These are phyloP conservation scores for Macaca nemestrina DNA, from an alignment of 2,113 vertebrate species.

Conservation along the genomic window DNA sequence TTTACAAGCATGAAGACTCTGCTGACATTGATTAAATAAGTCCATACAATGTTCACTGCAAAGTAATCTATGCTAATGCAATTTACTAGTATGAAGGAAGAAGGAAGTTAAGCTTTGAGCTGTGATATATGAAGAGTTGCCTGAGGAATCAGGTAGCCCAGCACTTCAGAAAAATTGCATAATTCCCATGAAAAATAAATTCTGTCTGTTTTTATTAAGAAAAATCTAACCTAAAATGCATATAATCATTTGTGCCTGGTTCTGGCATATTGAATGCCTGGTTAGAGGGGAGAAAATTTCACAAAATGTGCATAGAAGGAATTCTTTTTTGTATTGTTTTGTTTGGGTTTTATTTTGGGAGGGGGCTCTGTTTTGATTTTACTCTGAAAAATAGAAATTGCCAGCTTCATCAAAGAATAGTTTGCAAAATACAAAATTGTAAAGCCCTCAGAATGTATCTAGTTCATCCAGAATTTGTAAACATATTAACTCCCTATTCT, in stretches of 20 bases:
- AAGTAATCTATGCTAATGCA: slow-evolving; percentile 75
- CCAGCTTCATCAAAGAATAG: slow-evolving; percentile 53
- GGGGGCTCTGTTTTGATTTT: slow-evolving; percentile 63
- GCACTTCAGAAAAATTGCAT: slow-evolving; percentile 66
- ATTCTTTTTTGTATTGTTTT: slow-evolving; percentile 42
- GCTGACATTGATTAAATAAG: slow-evolving; percentile 71
- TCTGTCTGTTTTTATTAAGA: slow-evolving; percentile 70
- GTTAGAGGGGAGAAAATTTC: not conserved
- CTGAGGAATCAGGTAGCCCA: slow-evolving; percentile 60
- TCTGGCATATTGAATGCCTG: not conserved
- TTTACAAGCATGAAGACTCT: slow-evolving; percentile 58
- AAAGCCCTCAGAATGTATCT: slow-evolving; percentile 67
- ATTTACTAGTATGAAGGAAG: slow-evolving; percentile 59
- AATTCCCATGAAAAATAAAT: slow-evolving; percentile 66
- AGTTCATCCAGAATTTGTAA: slow-evolving; percentile 78
- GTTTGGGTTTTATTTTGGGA: slow-evolving; percentile 41
- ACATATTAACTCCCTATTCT: slow-evolving; percentile 77
- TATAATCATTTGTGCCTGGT: slow-evolving; percentile 42
- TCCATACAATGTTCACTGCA: slow-evolving; percentile 39
- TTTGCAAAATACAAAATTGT: slow-evolving; percentile 67
- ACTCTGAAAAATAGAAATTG: slow-evolving; percentile 50
- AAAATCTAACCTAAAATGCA: slow-evolving; percentile 44
- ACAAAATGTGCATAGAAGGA: not conserved
- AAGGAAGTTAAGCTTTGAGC: slow-evolving; percentile 50
- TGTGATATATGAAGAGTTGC: slow-evolving; percentile 58